phyloP scores from a whole-genome alignment of 2,113 vertebrate species.

The Pedetes capensis region DNA sequence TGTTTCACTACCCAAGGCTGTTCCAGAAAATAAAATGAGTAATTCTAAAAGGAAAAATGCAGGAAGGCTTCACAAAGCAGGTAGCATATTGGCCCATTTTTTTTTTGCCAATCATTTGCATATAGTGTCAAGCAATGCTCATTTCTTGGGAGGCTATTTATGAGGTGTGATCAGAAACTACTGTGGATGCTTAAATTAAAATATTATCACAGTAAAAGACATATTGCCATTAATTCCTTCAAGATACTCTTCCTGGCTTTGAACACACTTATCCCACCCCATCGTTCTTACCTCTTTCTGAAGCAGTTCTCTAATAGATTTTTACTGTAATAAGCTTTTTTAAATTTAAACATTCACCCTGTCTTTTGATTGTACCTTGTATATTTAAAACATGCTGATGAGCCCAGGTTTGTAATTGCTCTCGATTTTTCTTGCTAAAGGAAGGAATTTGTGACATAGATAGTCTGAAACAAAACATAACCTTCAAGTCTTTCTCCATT shows the following conservation, averaged over 20 bases:
- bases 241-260: too few species aligned
- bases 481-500: background rate
- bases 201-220: too few species aligned
- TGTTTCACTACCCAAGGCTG: background rate
- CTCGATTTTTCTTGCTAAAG: background rate
- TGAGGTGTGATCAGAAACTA: too few species aligned
- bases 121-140: background rate
- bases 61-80: background rate
- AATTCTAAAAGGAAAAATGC: background rate
- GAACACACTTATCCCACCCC: too few species aligned
- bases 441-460: background rate
- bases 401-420: background rate
- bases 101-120: background rate
- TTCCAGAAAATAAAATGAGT: background rate
- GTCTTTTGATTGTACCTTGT: too few species aligned
- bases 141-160: background rate
- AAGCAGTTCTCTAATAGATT: too few species aligned
- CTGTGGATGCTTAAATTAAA: too few species aligned
- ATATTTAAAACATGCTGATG: background rate
- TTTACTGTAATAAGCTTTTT: too few species aligned
- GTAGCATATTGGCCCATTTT: background rate
- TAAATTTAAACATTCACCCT: too few species aligned
- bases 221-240: too few species aligned
- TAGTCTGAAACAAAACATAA: constrained; percentile 7
- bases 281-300: too few species aligned